Percentiles rank a stretch among this genome's conserved stretches.
phyloP scores from a whole-genome alignment of 2,113 vertebrate genomes.

The Andinoacara biseriatus region DNA sequence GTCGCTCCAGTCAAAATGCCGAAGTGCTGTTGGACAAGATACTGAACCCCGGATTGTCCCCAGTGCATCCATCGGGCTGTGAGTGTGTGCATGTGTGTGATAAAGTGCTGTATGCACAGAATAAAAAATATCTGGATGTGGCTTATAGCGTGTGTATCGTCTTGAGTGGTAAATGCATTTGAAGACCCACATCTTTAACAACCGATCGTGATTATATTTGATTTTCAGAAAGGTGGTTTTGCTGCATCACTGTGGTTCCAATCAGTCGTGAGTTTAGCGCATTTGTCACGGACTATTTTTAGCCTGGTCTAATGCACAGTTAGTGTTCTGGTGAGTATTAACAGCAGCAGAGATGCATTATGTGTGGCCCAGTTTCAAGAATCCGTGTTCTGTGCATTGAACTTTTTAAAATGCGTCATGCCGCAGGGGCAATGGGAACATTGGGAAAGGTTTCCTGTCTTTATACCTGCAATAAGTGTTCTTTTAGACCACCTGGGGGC shows the following conservation, averaged over 20 bases:
- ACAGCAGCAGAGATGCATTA: background rate
- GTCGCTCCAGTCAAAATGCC: background rate
- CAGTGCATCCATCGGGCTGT: background rate
- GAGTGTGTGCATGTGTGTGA: background rate
- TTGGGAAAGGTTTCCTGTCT: background rate
- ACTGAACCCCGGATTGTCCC: background rate
- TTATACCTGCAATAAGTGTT: background rate
- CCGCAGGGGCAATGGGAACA: background rate
- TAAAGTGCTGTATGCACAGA: background rate
- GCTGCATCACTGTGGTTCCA: no score
- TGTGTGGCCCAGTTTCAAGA: background rate
- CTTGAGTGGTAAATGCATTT: background rate
- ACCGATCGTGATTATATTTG: background rate
- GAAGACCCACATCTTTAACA: background rate
- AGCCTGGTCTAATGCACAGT: background rate
- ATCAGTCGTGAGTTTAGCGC: background rate
- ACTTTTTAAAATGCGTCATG: background rate
- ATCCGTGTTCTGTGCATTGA: background rate
- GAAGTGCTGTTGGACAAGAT: background rate
- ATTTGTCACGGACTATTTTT: background rate
- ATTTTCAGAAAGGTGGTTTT: no score
- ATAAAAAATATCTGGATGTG: background rate
- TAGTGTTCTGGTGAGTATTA: background rate
- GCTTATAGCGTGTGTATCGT: background rate
- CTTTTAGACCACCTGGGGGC: background rate